A percentile compares a stretch with the other conserved stretches of the same genome.
These are phyloP conservation scores for Carapus acus DNA, from an alignment of 2,797 vertebrate species.

Conservation along the genomic window DNA sequence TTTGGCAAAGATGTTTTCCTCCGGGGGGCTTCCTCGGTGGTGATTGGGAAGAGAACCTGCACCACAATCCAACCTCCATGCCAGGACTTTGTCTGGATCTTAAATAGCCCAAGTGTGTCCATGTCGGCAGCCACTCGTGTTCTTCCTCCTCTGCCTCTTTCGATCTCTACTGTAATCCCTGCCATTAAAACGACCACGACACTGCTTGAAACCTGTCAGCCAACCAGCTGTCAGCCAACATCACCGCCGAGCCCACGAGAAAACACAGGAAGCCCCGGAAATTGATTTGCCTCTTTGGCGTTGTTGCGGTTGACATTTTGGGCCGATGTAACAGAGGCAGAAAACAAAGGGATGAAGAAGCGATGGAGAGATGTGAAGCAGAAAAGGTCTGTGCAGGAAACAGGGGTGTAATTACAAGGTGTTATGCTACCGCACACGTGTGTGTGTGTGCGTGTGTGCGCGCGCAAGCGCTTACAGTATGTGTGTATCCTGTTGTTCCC, in stretches of 20 bases:
- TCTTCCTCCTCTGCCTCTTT: too few relatives aligned
- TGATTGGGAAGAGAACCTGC: too few relatives aligned
- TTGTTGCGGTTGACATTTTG: constrained; percentile 30
- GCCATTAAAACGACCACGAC: constrained; percentile 8
- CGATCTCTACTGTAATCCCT: too few relatives aligned
- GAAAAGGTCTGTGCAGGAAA: neutral
- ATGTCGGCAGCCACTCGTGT: too few relatives aligned
- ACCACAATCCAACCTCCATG: too few relatives aligned
- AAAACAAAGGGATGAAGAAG: constrained; percentile 16
- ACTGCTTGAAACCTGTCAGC: constrained; percentile 2
- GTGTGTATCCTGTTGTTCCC: neutral
- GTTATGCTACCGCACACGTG: neutral
- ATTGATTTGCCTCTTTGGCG: constrained; percentile 43
- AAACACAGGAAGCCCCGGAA: constrained; percentile 42
- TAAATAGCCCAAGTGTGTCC: too few relatives aligned
- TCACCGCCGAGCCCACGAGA: constrained; percentile 26
- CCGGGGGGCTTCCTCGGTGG: too few relatives aligned
- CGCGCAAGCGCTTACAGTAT: neutral
- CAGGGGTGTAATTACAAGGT: neutral
- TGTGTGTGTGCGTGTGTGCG: neutral
- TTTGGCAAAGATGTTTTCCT: too few relatives aligned
- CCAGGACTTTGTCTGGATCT: too few relatives aligned
- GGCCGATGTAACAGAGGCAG: constrained; percentile 9
- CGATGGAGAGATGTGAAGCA: neutral
- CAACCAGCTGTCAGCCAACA: constrained; percentile 23